A percentile compares a stretch with the other conserved stretches of the same genome.
Evolutionary conservation across 2,797 vertebrate genomes (phyloP).

Genomic region (Rhinophrynus dorsalis): DNA sequence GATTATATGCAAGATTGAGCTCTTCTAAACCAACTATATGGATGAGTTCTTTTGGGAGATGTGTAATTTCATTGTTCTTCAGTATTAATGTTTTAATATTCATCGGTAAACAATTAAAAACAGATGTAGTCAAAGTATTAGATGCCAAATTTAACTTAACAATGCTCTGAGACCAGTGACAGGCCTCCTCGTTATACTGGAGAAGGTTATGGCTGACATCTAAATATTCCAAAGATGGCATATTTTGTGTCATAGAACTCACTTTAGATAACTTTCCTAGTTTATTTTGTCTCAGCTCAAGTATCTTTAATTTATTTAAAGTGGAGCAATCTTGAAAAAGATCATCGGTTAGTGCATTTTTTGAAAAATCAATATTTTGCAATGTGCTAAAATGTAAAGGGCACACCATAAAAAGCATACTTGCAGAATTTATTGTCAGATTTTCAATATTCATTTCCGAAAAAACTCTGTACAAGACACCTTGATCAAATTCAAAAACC

Average conservation of each 20-base stretch:
- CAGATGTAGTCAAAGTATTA: conserved; percentile 67
- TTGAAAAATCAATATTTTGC: conserved; percentile 73
- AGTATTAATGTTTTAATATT: conserved; percentile 66
- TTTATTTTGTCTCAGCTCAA: conserved; percentile 75
- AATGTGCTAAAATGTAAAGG: conserved; percentile 70
- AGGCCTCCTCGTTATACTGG: conserved; percentile 55
- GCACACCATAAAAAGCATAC: conserved; percentile 83
- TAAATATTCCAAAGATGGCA: conserved; percentile 74
- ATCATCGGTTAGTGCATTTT: conserved; percentile 76
- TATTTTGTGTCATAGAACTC: conserved; percentile 69
- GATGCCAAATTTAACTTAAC: conserved; percentile 72
- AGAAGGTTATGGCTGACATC: conserved; percentile 82
- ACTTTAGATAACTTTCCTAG: conserved; percentile 70
- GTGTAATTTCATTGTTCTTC: conserved; percentile 73
- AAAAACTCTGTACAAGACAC: conserved; percentile 50
- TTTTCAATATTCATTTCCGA: conserved; percentile 74
- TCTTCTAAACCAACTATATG: conserved; percentile 65
- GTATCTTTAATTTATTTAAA: conserved; percentile 62
- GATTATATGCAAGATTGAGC: conserved; percentile 80
- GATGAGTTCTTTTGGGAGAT: conserved; percentile 58
- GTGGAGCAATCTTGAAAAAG: conserved; percentile 78
- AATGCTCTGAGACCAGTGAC: conserved; percentile 73
- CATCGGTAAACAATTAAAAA: conserved; percentile 81
- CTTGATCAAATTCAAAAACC: conserved; percentile 19
- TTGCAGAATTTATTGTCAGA: conserved; percentile 67